These are phyloP conservation scores for Noctua fimbriata DNA, from an alignment of 2,888 invertebrate genomes.

Conservation along the genomic window DNA sequence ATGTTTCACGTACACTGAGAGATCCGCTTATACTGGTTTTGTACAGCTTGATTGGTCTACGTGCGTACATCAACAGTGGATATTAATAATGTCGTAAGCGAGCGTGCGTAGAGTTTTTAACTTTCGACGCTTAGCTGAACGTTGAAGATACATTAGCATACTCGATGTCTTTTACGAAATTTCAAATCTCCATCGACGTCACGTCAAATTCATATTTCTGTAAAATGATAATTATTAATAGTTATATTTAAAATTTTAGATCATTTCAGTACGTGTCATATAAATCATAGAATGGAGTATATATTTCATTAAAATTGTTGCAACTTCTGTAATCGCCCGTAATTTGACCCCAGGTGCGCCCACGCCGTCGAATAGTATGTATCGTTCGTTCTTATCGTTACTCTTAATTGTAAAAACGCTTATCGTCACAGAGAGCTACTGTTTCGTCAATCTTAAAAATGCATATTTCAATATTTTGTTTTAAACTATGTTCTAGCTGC, in stretches of 20 bases:
- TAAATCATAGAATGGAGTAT: neutral
- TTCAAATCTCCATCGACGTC: neutral
- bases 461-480: conserved; percentile 49
- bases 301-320: neutral
- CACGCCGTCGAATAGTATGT: conserved; percentile 42
- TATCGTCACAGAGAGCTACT: conserved; percentile 45
- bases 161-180: neutral
- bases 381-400: conserved; percentile 67
- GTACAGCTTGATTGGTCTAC: too few relatives aligned
- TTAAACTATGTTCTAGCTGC: conserved; percentile 71
- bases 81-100: neutral
- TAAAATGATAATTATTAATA: neutral
- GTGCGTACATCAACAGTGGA: neutral
- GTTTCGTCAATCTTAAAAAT: conserved; percentile 50
- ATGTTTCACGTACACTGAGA: neutral
- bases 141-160: neutral
- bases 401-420: conserved; percentile 65
- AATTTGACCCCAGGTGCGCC: conserved; percentile 9
- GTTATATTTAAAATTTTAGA: neutral
- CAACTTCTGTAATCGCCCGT: neutral
- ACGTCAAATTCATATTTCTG: neutral
- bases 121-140: neutral
- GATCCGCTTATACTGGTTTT: neutral
- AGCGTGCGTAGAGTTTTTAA: neutral
- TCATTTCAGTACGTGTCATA: neutral